Evolutionary conservation across 2,113 vertebrate species (phyloP).

Genomic region (Tachysurus fulvidraco): DNA sequence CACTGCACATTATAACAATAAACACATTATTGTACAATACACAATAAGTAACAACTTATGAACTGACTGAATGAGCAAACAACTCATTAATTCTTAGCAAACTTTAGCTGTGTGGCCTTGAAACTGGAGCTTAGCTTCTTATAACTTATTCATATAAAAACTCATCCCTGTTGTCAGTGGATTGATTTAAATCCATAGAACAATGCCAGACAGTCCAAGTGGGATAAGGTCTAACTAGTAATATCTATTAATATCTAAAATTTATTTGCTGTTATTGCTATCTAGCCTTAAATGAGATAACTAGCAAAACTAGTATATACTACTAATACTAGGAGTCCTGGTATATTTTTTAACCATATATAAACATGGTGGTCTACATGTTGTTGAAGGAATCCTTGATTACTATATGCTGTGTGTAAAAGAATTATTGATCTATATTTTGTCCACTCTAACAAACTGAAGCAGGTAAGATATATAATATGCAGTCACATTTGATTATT

Average conservation of each 20-base stretch:
- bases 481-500: too few species aligned
- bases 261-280: too few species aligned
- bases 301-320: neutral
- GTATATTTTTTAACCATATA: neutral
- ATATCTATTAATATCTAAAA: neutral
- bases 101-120: too few species aligned
- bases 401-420: neutral
- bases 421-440: neutral
- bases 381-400: neutral
- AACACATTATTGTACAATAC: neutral
- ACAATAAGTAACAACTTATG: neutral
- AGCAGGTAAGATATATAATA: too few species aligned
- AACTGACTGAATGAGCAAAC: neutral
- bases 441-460: too few species aligned
- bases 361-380: neutral
- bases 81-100: neutral
- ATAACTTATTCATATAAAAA: neutral
- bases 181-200: neutral
- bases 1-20: too few species aligned
- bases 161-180: neutral
- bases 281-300: neutral
- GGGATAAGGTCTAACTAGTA: too few species aligned
- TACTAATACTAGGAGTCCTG: too few species aligned
- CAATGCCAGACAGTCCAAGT: neutral
- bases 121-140: constrained; percentile 11